phyloP scores from a whole-genome alignment of 2,113 vertebrate species.

The Salminus brasiliensis region DNA sequence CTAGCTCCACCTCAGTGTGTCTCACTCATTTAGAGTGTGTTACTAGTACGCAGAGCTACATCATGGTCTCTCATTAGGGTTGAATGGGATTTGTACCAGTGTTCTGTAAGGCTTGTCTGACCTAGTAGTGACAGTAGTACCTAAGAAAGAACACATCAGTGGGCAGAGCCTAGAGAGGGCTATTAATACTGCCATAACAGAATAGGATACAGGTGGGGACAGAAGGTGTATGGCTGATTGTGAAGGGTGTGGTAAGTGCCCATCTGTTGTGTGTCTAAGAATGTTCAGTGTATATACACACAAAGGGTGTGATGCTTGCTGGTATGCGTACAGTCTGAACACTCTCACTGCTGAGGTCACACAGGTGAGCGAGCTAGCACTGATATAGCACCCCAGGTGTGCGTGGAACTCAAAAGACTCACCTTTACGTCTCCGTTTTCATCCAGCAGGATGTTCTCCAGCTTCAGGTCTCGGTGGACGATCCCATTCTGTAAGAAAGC shows the following conservation, averaged over 20 bases:
- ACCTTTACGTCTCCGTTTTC: slow-evolving; percentile 91
- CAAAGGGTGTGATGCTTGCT: not conserved
- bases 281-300: slow-evolving; percentile 5
- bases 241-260: not conserved
- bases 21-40: too few species aligned
- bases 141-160: not conserved
- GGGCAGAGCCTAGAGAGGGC: not conserved
- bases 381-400: not conserved
- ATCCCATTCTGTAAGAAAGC: slow-evolving; percentile 83
- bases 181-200: not conserved
- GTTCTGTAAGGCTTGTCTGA: not conserved
- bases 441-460: slow-evolving; percentile 97
- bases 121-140: too few species aligned
- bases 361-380: not conserved
- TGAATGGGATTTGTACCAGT: too few species aligned
- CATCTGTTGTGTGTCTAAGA: not conserved
- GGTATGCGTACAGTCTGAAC: not conserved
- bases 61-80: too few species aligned
- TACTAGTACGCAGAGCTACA: too few species aligned
- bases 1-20: too few species aligned
- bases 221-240: not conserved
- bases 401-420: not conserved
- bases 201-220: not conserved
- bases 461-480: slow-evolving; percentile 94
- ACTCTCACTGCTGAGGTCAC: not conserved